Conservation (phyloP, 30 jellyfish, hydroid and myxozoan genomes). For the Chironex yamaguchii region DNA sequence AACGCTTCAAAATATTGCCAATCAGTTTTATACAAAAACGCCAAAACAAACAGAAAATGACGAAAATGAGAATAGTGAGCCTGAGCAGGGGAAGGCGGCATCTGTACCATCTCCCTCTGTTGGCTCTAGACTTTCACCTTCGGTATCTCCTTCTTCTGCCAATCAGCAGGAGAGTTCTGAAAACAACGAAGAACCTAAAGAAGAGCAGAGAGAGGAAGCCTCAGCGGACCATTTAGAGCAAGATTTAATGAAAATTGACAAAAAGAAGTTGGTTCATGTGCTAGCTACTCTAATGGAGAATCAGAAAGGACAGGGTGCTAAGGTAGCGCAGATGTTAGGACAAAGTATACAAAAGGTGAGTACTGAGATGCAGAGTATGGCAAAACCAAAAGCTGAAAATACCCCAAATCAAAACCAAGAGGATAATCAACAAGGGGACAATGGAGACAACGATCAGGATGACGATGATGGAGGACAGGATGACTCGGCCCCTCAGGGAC, state of each 20-base stretch:
- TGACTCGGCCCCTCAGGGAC: not conserved
- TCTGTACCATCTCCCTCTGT: not conserved
- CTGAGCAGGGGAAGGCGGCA: not conserved
- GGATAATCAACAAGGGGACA: not conserved
- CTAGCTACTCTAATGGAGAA: conserved; percentile 12
- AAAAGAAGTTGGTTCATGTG: conserved; percentile 25
- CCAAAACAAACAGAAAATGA: not conserved
- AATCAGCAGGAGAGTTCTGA: not conserved
- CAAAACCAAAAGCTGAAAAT: not conserved
- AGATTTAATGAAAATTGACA: conserved; percentile 81
- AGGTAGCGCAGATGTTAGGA: not conserved
- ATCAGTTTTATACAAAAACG: not conserved
- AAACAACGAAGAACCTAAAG: not conserved
- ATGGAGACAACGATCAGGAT: not conserved
- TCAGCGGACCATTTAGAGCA: not conserved
- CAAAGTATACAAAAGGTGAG: not conserved
- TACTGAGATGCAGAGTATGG: not conserved
- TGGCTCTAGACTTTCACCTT: not conserved
- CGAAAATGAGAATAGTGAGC: not conserved
- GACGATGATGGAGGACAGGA: not conserved
- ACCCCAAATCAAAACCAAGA: not conserved
- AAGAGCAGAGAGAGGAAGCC: not conserved
- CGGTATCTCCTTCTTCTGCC: not conserved
- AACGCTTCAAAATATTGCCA: not conserved
- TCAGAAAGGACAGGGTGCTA: not conserved